A percentile compares a stretch with the other conserved stretches of the same genome.
Evolutionary conservation across 2,797 vertebrate species (phyloP).

Genomic region (Pangasius krempfi): DNA sequence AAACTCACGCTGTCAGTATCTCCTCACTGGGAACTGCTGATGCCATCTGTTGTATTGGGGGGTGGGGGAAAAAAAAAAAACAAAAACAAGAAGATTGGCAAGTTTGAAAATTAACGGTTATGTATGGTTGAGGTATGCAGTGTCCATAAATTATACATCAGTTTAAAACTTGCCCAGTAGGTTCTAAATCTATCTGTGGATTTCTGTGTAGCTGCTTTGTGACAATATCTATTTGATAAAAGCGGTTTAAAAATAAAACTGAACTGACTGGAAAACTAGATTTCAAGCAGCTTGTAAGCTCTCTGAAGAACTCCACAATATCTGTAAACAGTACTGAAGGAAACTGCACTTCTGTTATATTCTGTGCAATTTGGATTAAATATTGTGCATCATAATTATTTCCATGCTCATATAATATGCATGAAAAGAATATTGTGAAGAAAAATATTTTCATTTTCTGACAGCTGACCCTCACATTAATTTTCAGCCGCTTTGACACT

Average conservation of each 20-base stretch:
- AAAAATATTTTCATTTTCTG: background rate
- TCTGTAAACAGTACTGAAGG: background rate
- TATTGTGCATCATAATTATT: background rate
- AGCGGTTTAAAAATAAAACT: background rate
- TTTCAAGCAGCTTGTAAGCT: background rate
- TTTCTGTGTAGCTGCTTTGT: background rate
- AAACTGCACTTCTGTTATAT: background rate
- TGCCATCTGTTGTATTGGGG: constrained; percentile 61
- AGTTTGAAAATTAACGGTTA: background rate
- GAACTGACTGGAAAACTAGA: background rate
- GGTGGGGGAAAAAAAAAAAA: background rate
- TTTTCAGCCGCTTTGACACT: background rate
- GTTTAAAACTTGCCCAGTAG: background rate
- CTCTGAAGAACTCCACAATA: background rate
- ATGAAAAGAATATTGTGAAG: background rate
- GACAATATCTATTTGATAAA: background rate
- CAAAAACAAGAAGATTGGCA: background rate
- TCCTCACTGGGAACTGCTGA: constrained; percentile 69
- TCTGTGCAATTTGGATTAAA: background rate
- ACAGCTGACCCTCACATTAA: background rate
- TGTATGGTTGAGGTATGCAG: background rate
- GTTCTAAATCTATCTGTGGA: background rate
- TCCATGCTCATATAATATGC: background rate
- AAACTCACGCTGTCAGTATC: constrained; percentile 73
- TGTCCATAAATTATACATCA: background rate